Conservation (phyloP, 2,113 vertebrate species). For the Illadopsis cleaveri region DNA sequence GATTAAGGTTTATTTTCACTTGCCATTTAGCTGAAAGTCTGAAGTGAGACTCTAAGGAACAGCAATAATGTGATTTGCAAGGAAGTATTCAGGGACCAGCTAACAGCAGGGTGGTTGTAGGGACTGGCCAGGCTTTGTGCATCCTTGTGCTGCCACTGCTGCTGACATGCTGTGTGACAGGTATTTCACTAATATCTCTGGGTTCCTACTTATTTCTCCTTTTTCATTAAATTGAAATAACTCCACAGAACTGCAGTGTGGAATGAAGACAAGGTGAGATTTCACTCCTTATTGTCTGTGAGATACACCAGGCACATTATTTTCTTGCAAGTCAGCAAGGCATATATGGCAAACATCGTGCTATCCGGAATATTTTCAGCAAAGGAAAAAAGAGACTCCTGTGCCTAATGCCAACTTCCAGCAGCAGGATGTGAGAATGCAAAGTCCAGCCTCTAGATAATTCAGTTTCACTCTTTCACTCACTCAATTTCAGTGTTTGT, state of each 20-base stretch:
- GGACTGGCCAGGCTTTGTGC: background rate
- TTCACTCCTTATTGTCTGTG: background rate
- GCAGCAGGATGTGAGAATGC: background rate
- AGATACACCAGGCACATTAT: background rate
- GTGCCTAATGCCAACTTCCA: background rate
- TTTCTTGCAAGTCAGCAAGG: background rate
- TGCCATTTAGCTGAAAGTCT: background rate
- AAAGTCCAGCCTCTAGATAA: background rate
- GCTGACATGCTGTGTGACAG: background rate
- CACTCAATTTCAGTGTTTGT: background rate
- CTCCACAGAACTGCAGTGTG: background rate
- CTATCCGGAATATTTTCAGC: background rate
- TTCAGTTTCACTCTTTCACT: background rate
- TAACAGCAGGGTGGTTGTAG: background rate
- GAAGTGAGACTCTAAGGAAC: background rate
- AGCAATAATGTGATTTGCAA: background rate
- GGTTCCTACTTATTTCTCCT: background rate
- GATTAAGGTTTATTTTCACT: background rate
- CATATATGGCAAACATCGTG: accelerated
- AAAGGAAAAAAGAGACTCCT: background rate
- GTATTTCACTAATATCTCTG: background rate
- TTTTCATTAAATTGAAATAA: background rate
- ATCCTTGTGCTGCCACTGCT: background rate
- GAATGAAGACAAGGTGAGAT: background rate
- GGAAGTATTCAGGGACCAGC: background rate